Base-by-base conservation (phyloP, 2,797 vertebrate species). In the Megaceryle alcyon region DNA sequence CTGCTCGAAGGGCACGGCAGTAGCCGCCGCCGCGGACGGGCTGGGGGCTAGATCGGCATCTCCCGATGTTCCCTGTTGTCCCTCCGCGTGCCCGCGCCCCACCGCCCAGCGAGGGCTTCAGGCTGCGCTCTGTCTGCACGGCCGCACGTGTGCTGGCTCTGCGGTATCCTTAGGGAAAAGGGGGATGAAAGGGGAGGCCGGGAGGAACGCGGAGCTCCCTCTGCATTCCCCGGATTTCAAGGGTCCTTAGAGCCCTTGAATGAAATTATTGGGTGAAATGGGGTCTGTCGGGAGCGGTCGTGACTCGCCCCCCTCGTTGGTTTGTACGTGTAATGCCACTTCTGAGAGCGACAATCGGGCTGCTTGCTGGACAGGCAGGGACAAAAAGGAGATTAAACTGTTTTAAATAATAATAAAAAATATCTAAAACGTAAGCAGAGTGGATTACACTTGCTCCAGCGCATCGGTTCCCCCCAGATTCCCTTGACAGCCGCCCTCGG, bases 231-330 rank as follows among this genome's bases (percentile, higher is more conserved):
- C 70, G 82, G 95, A 92, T 93, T 97, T 98, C 97, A 97, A 98
- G 98, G 91, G 96, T 96, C 95, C 97, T 97, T 94, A 97, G 95
- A 97, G 96, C 96, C 96, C 97, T 98, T 97, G 96, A 98, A 96
- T 95, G 95, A 97, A 97, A 98, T 97, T 96, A 97, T 96, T 97
- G 97, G 97, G 96, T 85, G 93, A 97, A 97, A 96, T 95, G 97
- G 97, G 97, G 95, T 97, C 96, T 97, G 92, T 92, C 89, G 93
- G 96, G 95, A 95, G 94, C 93, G 63, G 94, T 87, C 93, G 95
- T 86, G 95, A 91, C 88, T 85, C 82, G 71, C 59, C 87, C 53
- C 68, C 85, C 96, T 92, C 92, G 88, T 94, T 91, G 96, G 95
- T 95, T 96, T 96, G 96, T 95, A 94, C 95, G 72, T 92, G 92